These are phyloP conservation scores for Incurvaria masculella DNA, from an alignment of 2,888 invertebrate genomes.

Conservation along the genomic window DNA sequence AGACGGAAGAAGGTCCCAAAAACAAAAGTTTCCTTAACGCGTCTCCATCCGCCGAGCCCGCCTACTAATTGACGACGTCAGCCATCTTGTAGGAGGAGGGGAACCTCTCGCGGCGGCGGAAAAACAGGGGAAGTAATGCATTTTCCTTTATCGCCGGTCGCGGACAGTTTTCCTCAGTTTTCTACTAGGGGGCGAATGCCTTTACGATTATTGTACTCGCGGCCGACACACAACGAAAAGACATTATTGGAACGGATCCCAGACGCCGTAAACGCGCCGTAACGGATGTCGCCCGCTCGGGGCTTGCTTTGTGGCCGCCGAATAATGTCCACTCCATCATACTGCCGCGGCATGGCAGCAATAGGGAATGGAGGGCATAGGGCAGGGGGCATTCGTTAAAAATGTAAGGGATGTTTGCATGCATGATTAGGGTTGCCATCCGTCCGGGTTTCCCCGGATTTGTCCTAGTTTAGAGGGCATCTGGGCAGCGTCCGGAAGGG, in stretches of 20 bases:
- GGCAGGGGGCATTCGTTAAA: too few species aligned
- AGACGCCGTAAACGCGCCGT: slow-evolving; percentile 22
- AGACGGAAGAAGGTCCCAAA: neutral
- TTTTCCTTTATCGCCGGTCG: slow-evolving; percentile 50
- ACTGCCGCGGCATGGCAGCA: too few species aligned
- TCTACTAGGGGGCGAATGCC: slow-evolving; percentile 37
- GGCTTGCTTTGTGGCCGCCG: neutral
- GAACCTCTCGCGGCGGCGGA: neutral
- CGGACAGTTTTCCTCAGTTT: slow-evolving; percentile 45
- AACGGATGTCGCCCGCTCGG: neutral
- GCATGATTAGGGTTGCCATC: too few species aligned
- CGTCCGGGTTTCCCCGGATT: too few species aligned
- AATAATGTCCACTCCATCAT: neutral
- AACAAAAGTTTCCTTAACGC: neutral
- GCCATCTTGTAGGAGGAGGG: neutral
- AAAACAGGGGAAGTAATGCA: slow-evolving; percentile 49
- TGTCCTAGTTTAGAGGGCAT: too few species aligned
- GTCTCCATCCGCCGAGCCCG: neutral
- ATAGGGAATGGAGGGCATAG: too few species aligned
- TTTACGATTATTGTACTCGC: slow-evolving; percentile 52
- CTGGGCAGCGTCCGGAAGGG: too few species aligned
- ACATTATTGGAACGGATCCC: slow-evolving; percentile 26
- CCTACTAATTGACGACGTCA: neutral
- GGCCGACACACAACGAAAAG: slow-evolving; percentile 37
- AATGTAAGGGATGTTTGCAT: too few species aligned